phyloP scores from a whole-genome alignment of 2,797 vertebrate species.

The Enteromius fasciolatus region DNA sequence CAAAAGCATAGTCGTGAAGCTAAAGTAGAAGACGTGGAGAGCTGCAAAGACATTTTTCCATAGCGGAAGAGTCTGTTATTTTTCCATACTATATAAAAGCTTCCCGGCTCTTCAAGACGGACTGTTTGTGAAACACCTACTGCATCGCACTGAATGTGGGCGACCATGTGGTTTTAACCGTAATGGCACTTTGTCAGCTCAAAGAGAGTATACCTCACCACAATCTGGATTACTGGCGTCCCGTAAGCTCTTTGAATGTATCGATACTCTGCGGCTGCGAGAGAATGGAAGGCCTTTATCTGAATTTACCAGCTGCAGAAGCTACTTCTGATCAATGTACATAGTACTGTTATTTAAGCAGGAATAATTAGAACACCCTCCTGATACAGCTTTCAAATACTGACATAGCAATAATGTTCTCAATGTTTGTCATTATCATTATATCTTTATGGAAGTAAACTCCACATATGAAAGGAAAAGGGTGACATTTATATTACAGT shows the following conservation, averaged over 20 bases:
- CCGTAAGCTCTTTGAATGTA: slow-evolving; percentile 24
- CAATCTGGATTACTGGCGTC: background rate
- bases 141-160: slow-evolving; percentile 5
- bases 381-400: slow-evolving; percentile 21
- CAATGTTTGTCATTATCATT: slow-evolving; percentile 38
- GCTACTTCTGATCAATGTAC: slow-evolving; percentile 5
- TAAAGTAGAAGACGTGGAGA: background rate
- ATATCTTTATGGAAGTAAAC: background rate
- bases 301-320: background rate
- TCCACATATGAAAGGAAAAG: background rate
- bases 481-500: background rate
- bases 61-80: background rate
- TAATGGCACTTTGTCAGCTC: background rate
- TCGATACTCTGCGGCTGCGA: background rate
- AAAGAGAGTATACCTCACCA: background rate
- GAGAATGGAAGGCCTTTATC: background rate
- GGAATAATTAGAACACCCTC: slow-evolving; percentile 2
- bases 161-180: background rate
- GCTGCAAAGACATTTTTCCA: background rate
- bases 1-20: background rate
- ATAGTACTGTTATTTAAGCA: slow-evolving; percentile 18
- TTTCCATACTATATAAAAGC: slow-evolving; percentile 18
- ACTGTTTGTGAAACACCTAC: slow-evolving; percentile 15
- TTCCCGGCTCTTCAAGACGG: background rate
- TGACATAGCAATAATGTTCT: slow-evolving; percentile 50